Percentiles rank a stretch among this genome's conserved stretches.
Evolutionary conservation across 2,797 vertebrate genomes (phyloP).

Genomic region (Propithecus perrieri): DNA sequence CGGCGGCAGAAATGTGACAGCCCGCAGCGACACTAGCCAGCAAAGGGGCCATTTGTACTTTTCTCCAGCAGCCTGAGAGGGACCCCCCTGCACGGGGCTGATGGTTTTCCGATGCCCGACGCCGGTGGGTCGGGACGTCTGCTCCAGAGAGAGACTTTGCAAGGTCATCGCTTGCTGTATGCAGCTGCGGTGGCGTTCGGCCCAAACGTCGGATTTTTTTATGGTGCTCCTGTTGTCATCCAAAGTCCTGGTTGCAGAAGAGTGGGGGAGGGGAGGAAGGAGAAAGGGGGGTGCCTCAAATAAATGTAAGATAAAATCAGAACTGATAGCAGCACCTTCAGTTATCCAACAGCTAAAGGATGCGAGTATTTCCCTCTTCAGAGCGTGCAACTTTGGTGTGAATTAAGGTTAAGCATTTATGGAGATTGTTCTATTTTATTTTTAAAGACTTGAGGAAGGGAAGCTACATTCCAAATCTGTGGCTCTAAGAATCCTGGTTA

Average conservation of each 20-base stretch:
- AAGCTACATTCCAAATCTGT: accelerated
- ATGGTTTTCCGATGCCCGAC: neutral
- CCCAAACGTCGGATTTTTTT: accelerated
- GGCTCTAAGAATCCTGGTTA: accelerated
- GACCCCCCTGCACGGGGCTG: neutral
- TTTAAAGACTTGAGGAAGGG: neutral
- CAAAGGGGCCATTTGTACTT: conserved; percentile 38
- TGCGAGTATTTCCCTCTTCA: neutral
- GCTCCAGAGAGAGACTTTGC: accelerated
- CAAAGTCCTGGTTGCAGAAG: accelerated
- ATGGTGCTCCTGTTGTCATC: neutral
- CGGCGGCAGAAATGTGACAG: conserved; percentile 65
- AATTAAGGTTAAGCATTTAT: neutral
- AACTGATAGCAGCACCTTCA: too few species aligned
- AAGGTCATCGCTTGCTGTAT: accelerated
- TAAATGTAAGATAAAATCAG: neutral
- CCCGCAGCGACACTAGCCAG: neutral
- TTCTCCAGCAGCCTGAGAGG: neutral
- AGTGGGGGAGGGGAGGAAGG: neutral
- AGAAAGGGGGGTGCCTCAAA: accelerated
- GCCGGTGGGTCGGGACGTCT: accelerated
- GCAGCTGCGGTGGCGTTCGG: neutral
- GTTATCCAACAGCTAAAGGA: neutral
- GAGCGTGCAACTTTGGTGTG: neutral
- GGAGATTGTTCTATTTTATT: neutral